Evolutionary conservation across 2,113 vertebrate genomes (phyloP).

Genomic region (Caranx melampygus): DNA sequence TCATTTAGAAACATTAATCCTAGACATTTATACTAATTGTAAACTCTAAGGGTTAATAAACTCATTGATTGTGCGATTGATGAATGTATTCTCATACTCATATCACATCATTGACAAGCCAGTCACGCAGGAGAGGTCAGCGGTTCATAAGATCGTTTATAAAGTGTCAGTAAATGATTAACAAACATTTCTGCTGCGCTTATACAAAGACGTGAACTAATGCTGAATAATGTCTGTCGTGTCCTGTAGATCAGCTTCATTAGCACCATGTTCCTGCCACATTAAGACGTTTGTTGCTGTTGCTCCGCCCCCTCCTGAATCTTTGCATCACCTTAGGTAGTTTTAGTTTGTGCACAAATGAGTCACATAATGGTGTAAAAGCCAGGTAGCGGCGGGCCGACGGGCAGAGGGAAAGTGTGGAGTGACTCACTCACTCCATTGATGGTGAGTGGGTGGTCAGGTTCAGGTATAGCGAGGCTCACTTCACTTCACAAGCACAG

Average conservation of each 20-base stretch:
- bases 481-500: constrained; percentile 64
- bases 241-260: background rate
- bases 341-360: constrained; percentile 45
- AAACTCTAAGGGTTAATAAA: too few relatives aligned
- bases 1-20: too few relatives aligned
- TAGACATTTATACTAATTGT: too few relatives aligned
- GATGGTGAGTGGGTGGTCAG: constrained; percentile 77
- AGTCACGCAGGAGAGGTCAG: too few relatives aligned
- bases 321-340: constrained; percentile 32
- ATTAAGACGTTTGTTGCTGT: constrained; percentile 9
- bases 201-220: too few relatives aligned
- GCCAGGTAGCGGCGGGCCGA: constrained; percentile 13
- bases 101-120: too few relatives aligned
- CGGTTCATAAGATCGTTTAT: too few relatives aligned
- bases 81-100: too few relatives aligned
- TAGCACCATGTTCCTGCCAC: background rate
- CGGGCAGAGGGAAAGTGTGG: constrained; percentile 28
- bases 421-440: constrained; percentile 63
- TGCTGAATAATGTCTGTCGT: too few relatives aligned
- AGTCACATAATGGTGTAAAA: constrained; percentile 56
- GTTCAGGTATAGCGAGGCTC: constrained; percentile 54
- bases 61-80: too few relatives aligned
- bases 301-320: constrained; percentile 18
- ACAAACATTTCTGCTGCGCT: too few relatives aligned
- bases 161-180: too few relatives aligned